phyloP scores from a whole-genome alignment of 1,140 invertebrate genomes.

The Sarcophaga peregrina region DNA sequence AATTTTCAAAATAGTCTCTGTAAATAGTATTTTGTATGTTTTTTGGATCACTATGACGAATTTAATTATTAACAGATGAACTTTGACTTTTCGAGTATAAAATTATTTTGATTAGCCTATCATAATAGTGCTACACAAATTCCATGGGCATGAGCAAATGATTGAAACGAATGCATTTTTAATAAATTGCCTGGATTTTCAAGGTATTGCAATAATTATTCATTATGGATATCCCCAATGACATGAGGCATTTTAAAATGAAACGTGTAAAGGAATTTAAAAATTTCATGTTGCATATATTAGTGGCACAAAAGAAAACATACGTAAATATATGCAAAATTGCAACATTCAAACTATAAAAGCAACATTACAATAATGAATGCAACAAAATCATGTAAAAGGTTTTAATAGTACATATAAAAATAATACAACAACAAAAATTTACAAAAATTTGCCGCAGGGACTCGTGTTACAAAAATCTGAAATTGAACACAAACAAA shows the following conservation, averaged over 20 bases:
- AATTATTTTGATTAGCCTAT: no score
- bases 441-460: neutral
- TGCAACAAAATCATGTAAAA: no score
- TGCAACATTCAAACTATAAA: no score
- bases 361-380: no score
- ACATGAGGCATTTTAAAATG: neutral
- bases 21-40: no score
- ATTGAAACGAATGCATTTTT: neutral
- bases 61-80: no score
- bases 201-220: neutral
- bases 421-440: neutral
- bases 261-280: neutral
- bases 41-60: no score
- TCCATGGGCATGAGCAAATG: no score
- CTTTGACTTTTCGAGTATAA: no score
- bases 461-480: slow-evolving; percentile 14
- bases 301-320: neutral
- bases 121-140: no score
- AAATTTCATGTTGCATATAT: neutral
- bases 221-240: neutral
- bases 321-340: no score
- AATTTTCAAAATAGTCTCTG: no score
- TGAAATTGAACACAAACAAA: neutral
- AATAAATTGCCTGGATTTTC: slow-evolving; percentile 6
- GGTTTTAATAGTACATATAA: neutral